Evolutionary conservation across 2,113 vertebrate genomes (phyloP), one percentile per base, ranked within the genome.

Genomic region (Psittacus erithacus): DNA sequence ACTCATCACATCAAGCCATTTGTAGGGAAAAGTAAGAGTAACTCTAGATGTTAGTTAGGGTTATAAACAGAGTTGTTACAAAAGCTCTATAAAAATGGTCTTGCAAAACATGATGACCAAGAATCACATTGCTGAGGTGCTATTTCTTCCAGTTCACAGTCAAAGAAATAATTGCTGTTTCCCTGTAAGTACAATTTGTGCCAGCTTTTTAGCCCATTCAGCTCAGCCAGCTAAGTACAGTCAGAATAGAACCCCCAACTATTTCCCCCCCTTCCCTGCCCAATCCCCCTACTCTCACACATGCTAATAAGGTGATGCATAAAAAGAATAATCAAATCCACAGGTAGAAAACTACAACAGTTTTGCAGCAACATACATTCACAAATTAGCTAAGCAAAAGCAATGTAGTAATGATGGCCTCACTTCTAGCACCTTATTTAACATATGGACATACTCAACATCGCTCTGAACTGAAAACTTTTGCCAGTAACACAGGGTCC

Each of bases 31-130:
- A 94, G 35, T 25, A 53, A 95, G 38, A 78, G 31, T 75, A 69
- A 79, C 33, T 20, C 3, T 43, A 59, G 16, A 57, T 70, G 63
- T 84, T 69, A 67, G 31, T 53, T 86, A 31, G 13, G 71, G 27
- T 39, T 73, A 70, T 41, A 63, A 81, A 81, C 71, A 88, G 27
- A n/a, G 28, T 17, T 93, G 47, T 96, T 96, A 82, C 53, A 80
- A 94, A 92, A 97, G 38, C 59, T 70, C 65, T 35, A 17, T 82
- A 87, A 92, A 90, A 96, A 67, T 9, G 18, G 17, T 80, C 87
- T 92, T 91, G 77, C 87, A 96, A 95, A 93, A 95, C 70, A 84
- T 7, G 69, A 92, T 89, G 86, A 95, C 91, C 96, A 93, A 96
- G 77, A 95, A 95, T 91, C 95, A 97, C 87, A 59, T 69, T 96